Evolutionary conservation across 1,140 invertebrate species (phyloP), one percentile per base, ranked within the genome.

Genomic region (Harlomillsia oculata): DNA sequence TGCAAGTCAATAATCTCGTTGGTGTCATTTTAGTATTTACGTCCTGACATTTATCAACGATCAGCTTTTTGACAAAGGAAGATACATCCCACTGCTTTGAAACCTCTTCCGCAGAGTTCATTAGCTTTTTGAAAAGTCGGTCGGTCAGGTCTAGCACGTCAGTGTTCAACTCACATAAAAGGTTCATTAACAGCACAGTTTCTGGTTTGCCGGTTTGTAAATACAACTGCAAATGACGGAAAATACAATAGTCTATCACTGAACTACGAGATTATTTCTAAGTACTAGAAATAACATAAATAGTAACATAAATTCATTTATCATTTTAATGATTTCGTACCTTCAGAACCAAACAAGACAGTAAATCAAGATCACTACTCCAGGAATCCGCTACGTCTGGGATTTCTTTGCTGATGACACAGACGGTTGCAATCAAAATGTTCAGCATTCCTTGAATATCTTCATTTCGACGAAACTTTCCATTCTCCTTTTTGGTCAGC

Each of bases 401-500:
- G 29, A 41, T 49, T 25, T 62, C 56, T 3, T 56, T 50, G 9
- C n/a, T 20, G 0, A 54, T 34, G 11, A 62, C 48, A 14, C 25
- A 26, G 18, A 65, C 23, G 3, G 48, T 36, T 14, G 63, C 29
- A 29, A 53, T 46, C 9, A 65, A 30, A 23, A 65, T 51, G 20
- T 59, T 59, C 16, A 60, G 40, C 32, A 53, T 43, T 4, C 41
- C 53, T 8, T 59, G 48, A n/a, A 65, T 49, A 36, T 64, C 57
- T 37, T 60, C 46, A 41, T 63, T 63, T 8, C 41, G 26, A 30
- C 28, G 26, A 4, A 45, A 16, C 9, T 5, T 51, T 21, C 25
- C 6, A 9, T 18, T 30, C 18, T 48, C 45, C 9, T 45, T 32
- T 3, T 34, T 23, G 2, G 45, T 43, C 29, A 62, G 39, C 23